These are phyloP conservation scores for Nemapogon koenigi DNA, from an alignment of 2,888 invertebrate genomes.

Conservation along the genomic window DNA sequence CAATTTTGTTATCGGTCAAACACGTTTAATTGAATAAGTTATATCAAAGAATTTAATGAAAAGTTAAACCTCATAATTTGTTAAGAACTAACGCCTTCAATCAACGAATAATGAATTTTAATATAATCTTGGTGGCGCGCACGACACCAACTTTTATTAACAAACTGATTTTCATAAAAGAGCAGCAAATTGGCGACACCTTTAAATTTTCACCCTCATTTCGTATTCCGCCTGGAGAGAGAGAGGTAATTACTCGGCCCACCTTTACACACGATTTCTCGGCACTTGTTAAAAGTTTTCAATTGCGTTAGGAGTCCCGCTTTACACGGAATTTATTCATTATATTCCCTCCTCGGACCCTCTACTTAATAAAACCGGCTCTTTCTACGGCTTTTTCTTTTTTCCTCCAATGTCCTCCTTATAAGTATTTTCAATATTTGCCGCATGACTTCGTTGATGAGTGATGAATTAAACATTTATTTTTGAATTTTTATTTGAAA, in stretches of 20 bases:
- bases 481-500: slow-evolving; percentile 30
- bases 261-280: slow-evolving; percentile 63
- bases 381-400: slow-evolving; percentile 39
- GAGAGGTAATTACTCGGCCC: slow-evolving; percentile 47
- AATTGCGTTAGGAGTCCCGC: slow-evolving; percentile 57
- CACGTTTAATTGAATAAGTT: no score
- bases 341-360: slow-evolving; percentile 41
- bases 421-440: slow-evolving; percentile 58
- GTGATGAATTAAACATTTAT: slow-evolving; percentile 53
- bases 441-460: slow-evolving; percentile 50
- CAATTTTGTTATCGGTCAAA: no score
- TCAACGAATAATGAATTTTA: no score
- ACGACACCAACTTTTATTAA: no score
- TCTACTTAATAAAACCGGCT: slow-evolving; percentile 51
- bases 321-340: slow-evolving; percentile 61
- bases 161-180: slow-evolving; percentile 47
- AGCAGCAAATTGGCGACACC: slow-evolving; percentile 19
- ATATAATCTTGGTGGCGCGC: no score
- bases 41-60: no score
- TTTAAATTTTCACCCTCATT: slow-evolving; percentile 54
- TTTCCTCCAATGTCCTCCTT: slow-evolving; percentile 31
- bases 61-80: no score
- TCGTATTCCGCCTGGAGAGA: slow-evolving; percentile 43
- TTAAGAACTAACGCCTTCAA: no score
- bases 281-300: slow-evolving; percentile 65